A percentile compares a stretch with the other conserved stretches of the same genome.
Conservation (phyloP, 2,797 vertebrate species). For the Champsocephalus gunnari region DNA sequence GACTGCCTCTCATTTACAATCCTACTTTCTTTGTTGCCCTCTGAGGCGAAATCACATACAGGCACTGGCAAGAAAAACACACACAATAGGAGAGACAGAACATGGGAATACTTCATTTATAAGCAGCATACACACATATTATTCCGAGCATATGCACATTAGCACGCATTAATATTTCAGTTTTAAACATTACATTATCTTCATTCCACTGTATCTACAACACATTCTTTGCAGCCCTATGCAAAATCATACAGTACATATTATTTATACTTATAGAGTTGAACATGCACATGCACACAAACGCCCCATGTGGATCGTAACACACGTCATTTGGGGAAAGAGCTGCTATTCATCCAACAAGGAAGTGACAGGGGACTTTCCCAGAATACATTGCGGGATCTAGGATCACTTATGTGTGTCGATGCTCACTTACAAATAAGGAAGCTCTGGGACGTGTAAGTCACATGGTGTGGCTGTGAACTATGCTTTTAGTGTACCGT, state of each 20-base stretch:
- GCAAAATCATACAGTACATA: not conserved
- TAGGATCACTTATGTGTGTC: conserved; percentile 35
- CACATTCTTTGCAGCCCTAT: not conserved
- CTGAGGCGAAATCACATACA: conserved; percentile 9
- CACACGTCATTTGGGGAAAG: conserved; percentile 5
- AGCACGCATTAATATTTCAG: not conserved
- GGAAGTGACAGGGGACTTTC: conserved; percentile 32
- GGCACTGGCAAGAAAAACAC: conserved; percentile 34
- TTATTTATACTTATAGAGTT: not conserved
- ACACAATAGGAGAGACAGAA: conserved; percentile 19
- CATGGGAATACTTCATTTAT: conserved; percentile 22
- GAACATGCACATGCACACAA: not conserved
- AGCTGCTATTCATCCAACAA: conserved; percentile 33
- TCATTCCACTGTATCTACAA: not conserved
- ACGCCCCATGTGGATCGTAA: not conserved
- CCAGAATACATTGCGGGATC: conserved; percentile 38
- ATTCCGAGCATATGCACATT: not conserved
- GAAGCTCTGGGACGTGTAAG: conserved; percentile 2
- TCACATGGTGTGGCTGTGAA: conserved; percentile 8
- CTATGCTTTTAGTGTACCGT: not conserved
- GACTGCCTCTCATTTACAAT: conserved; percentile 72
- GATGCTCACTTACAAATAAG: conserved; percentile 17
- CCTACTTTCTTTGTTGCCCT: conserved; percentile 2
- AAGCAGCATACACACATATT: not conserved
- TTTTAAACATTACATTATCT: not conserved